Percentiles rank a stretch among this genome's conserved stretches.
Evolutionary conservation across 1,140 invertebrate genomes (phyloP).

Genomic region (Pteromalus puparum): DNA sequence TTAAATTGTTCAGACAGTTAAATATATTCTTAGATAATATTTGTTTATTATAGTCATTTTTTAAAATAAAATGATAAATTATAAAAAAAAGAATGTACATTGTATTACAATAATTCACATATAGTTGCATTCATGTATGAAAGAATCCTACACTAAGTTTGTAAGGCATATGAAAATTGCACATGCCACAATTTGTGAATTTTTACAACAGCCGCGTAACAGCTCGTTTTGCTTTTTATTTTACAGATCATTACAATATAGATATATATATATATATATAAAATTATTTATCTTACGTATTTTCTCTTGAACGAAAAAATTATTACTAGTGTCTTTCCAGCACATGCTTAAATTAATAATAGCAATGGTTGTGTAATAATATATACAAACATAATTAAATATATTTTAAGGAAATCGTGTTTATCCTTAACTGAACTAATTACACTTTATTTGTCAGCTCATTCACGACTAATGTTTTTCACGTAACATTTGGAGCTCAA

Average conservation of each 20-base stretch:
- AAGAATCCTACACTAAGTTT: slow-evolving; percentile 34
- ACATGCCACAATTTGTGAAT: slow-evolving; percentile 33
- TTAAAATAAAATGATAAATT: slow-evolving; percentile 50
- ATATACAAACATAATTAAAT: slow-evolving; percentile 42
- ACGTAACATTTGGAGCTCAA: not conserved
- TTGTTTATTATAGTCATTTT: slow-evolving; percentile 47
- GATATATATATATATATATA: slow-evolving; percentile 14
- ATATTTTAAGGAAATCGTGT: slow-evolving; percentile 26
- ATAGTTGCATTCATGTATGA: slow-evolving; percentile 23
- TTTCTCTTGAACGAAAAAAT: slow-evolving; percentile 49
- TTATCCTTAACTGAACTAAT: slow-evolving; percentile 49
- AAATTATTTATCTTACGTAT: slow-evolving; percentile 37
- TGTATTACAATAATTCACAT: slow-evolving; percentile 43
- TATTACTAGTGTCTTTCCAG: slow-evolving; percentile 13
- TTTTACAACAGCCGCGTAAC: slow-evolving; percentile 36
- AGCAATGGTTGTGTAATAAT: slow-evolving; percentile 46
- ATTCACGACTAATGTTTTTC: slow-evolving; percentile 39
- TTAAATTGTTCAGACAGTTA: not conserved
- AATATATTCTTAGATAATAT: slow-evolving; percentile 30
- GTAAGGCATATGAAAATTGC: slow-evolving; percentile 36
- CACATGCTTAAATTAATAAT: slow-evolving; percentile 33
- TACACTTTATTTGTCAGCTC: slow-evolving; percentile 37
- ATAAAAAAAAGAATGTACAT: slow-evolving; percentile 41
- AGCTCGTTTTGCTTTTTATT: slow-evolving; percentile 29
- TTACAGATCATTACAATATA: slow-evolving; percentile 33